Evolutionary conservation across 1,140 invertebrate genomes (phyloP), one percentile per base, ranked within the genome.

Genomic region (Ostrea edulis): DNA sequence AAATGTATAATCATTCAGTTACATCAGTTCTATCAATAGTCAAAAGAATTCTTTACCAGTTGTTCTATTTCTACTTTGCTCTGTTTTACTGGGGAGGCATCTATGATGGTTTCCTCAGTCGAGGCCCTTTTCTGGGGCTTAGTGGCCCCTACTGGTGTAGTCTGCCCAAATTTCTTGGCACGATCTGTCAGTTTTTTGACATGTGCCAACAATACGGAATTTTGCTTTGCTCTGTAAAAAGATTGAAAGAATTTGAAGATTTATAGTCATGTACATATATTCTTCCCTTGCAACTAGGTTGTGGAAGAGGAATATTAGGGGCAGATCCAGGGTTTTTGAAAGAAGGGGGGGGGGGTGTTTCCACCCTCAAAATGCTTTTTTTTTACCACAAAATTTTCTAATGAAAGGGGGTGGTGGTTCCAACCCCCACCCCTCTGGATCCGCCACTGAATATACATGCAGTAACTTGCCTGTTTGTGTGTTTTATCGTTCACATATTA

Each of bases 121-220:
- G 82, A 52, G 7, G 82, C 51, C 44, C 82, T 52, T 22, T 83
- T 83, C 51, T 51, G 44, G 44, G 82, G 44, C 22, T 52, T 83
- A 0, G 17, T 52, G 8, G 44, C 44, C 22, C 17, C n/a, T n/a
- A 22, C 52, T 17, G 82, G 82, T 9, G 44, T 81, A 62, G 25
- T 77, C 68, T 77, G 68, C 3, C 22, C 17, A 83, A 83, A 83
- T 35, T 83, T 83, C 44, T 54, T 52, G 8, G 82, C 82, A n/a
- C 82, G 82, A 11, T 83, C 82, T 54, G 4, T 52, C 52, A 83
- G 52, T 22, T 83, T 83, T 35, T 83, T 83, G 52, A 44, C 82
- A 83, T 83, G 82, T 83, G 44, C 44, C 9, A 52, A 22, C 44
- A 83, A 54, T 11, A 54, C 14, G 20, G 82, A 8, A 54, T 83